Conservation (phyloP, 2,888 invertebrate species). For the Plemyria rubiginata region DNA sequence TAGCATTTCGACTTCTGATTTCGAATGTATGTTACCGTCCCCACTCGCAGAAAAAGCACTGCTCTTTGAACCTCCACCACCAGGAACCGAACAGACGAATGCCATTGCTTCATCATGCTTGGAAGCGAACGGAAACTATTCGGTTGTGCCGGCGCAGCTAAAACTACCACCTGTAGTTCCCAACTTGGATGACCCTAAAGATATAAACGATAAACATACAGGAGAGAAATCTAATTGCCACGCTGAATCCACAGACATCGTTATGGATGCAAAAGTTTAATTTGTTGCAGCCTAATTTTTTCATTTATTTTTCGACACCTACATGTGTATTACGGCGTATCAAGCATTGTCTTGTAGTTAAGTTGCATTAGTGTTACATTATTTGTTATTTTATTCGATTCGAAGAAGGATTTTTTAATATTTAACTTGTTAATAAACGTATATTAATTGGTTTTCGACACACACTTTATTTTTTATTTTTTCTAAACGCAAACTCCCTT, state of each 20-base stretch:
- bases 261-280: slow-evolving; percentile 10
- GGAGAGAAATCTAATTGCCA: slow-evolving; percentile 6
- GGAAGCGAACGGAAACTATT: slow-evolving; percentile 19
- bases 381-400: not conserved
- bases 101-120: slow-evolving; percentile 2
- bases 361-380: slow-evolving; percentile 3
- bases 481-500: not conserved
- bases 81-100: slow-evolving; percentile 13
- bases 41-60: slow-evolving; percentile 12
- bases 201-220: not conserved
- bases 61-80: slow-evolving; percentile 17
- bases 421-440: slow-evolving; percentile 11
- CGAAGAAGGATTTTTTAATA: not conserved
- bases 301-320: not conserved
- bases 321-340: not conserved
- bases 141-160: not conserved
- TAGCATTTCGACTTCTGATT: slow-evolving; percentile 17
- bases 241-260: slow-evolving; percentile 8
- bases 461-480: slow-evolving; percentile 5
- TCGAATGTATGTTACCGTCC: slow-evolving; percentile 5
- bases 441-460: not conserved
- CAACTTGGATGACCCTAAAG: slow-evolving; percentile 4
- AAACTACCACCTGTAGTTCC: slow-evolving; percentile 20
- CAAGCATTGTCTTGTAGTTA: slow-evolving; percentile 1
- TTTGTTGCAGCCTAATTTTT: not conserved